Conservation (phyloP, 2,113 vertebrate genomes). For the Chitala chitala region DNA sequence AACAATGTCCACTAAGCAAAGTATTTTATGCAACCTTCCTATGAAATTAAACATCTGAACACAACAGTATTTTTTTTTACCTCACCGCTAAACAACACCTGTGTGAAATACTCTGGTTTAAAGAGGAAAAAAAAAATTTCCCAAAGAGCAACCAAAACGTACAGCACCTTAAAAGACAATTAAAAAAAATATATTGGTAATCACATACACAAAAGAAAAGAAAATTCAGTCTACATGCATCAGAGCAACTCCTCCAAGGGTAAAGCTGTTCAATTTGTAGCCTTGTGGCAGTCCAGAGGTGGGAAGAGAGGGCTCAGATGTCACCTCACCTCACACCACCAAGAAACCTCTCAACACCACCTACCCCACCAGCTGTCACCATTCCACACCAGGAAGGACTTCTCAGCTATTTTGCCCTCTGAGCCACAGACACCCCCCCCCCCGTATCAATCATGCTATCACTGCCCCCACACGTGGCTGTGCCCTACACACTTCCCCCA, state of each 20-base stretch:
- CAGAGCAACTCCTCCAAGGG: background rate
- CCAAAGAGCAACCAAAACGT: no score
- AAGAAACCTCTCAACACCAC: background rate
- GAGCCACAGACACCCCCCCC: slow-evolving; percentile 42
- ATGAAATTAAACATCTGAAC: no score
- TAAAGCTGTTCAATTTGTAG: background rate
- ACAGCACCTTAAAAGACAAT: no score
- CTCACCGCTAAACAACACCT: no score
- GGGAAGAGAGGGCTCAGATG: slow-evolving; percentile 32
- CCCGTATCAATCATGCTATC: slow-evolving; percentile 30
- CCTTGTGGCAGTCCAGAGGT: background rate
- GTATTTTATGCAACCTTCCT: no score
- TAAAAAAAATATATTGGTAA: no score
- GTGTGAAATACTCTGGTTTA: no score
- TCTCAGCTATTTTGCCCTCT: slow-evolving; percentile 53
- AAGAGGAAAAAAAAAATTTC: no score
- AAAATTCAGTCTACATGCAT: background rate
- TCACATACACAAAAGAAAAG: background rate
- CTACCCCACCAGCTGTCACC: slow-evolving; percentile 28
- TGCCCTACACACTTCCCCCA: background rate
- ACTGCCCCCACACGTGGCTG: slow-evolving; percentile 24
- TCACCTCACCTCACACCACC: slow-evolving; percentile 34
- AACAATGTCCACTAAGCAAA: no score
- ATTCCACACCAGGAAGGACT: slow-evolving; percentile 51
- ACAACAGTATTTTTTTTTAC: no score